Evolutionary conservation across 2,113 vertebrate species (phyloP), one percentile per base, ranked within the genome.

Genomic region (Cyphomyrus discorhynchus): DNA sequence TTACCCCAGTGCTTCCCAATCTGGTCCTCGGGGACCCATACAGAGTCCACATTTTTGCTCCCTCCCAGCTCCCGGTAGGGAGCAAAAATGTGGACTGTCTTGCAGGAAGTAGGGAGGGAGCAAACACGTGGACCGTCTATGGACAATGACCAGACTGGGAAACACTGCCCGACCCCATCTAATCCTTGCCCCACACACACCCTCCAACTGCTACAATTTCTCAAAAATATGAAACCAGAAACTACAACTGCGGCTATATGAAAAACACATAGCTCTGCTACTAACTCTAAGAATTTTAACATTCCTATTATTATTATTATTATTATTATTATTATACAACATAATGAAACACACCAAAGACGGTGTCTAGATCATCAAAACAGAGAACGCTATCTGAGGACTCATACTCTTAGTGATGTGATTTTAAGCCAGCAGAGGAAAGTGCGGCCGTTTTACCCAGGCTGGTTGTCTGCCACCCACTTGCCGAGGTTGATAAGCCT

Each of bases 401-500:
- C 56, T 62, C 56, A n/a, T n/a, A n/a, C 21, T 7, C 8, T n/a
- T 58, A 24, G 2, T 6, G 21, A 58, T 8, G 56, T 58, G 56
- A 58, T 31, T 74, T 24, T 17, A 39, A 39, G 31, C 13, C 3
- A 35, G n/a, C n/a, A 74, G 11, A 35, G 13, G 11, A 74, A 35
- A 74, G n/a, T 31, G 8, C 3, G 9, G 3, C 8, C 0, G 2
- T 24, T 94, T 94, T 89, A 99, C 98, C 96, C 95, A 0, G 98
- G 97, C 93, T 99, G 97, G 92, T 96, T 99, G 92, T 99, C 98
- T 15, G 98, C 97, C 5, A 99, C 97, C 98, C 98, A 99, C 89
- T 98, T 98, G 46, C 98, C 98, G 91, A 98, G 92, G 89, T 95
- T 95, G 91, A 98, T 94, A 89, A 99, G 96, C 10, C 98, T 96